phyloP scores from a whole-genome alignment of 2,113 vertebrate species.

The Shinisaurus crocodilurus region DNA sequence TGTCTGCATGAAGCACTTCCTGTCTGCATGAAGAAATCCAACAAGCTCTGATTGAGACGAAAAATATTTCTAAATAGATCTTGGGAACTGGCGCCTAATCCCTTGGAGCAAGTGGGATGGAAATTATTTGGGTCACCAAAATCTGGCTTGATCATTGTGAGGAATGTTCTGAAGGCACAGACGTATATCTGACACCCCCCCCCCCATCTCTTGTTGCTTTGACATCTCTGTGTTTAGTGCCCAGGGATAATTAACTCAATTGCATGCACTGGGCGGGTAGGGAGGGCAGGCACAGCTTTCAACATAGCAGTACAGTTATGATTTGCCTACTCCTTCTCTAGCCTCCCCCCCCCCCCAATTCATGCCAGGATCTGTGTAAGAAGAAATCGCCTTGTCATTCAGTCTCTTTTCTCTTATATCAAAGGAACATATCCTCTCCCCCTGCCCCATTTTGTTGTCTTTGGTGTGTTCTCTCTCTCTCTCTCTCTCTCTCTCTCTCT shows the following conservation, averaged over 20 bases:
- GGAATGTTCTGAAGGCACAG: neutral
- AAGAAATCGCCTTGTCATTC: neutral
- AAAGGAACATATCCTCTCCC: neutral
- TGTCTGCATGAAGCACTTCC: neutral
- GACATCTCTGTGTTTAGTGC: neutral
- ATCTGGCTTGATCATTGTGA: conserved; percentile 56
- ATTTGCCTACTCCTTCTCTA: neutral
- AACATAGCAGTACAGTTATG: conserved; percentile 51
- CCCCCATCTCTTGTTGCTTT: neutral
- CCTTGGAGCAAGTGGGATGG: conserved; percentile 41
- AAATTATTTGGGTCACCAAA: conserved; percentile 60
- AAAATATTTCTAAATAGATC: conserved; percentile 37
- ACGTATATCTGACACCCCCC: too few relatives aligned
- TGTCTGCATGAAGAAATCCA: neutral
- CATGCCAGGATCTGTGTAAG: rapidly evolving
- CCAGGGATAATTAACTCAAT: conserved; percentile 29
- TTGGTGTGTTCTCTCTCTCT: neutral
- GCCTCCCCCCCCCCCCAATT: neutral
- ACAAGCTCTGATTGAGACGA: neutral
- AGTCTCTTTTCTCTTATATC: neutral
- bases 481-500: too few relatives aligned
- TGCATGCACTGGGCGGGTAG: neutral
- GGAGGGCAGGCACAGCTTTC: conserved; percentile 4
- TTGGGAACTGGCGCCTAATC: conserved; percentile 37
- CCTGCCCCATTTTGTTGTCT: neutral